Conservation (phyloP, 2,888 invertebrate species). For the Eupelmus urozonus region DNA sequence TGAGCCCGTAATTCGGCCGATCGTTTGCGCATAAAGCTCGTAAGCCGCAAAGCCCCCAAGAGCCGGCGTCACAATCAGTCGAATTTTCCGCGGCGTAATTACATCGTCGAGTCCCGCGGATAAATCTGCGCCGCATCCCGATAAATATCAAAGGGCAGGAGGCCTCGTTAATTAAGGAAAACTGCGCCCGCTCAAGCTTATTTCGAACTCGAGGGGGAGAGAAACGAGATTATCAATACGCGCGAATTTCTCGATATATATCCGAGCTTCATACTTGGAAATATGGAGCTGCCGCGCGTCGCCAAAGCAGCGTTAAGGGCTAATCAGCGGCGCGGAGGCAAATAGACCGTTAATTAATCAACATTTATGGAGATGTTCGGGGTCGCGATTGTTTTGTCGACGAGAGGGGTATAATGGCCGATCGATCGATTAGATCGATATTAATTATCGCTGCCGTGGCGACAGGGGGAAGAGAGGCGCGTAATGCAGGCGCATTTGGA, state of each 20-base stretch:
- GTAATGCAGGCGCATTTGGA: constrained; percentile 18
- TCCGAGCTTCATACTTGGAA: background rate
- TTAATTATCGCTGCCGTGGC: constrained; percentile 39
- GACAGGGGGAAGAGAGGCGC: no score
- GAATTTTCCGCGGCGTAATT: constrained; percentile 19
- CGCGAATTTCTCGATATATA: no score
- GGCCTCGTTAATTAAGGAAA: constrained; percentile 45
- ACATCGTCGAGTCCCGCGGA: constrained; percentile 40
- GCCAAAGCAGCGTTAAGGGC: background rate
- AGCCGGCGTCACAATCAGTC: no score
- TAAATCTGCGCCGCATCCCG: constrained; percentile 28
- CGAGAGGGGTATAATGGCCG: constrained; percentile 12
- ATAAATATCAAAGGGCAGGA: constrained; percentile 34
- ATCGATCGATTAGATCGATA: constrained; percentile 48
- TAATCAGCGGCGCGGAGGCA: constrained; percentile 2
- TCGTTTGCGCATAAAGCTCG: no score
- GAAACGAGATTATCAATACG: background rate
- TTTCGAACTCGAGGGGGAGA: background rate
- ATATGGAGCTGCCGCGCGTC: no score
- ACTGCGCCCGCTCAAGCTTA: constrained; percentile 1
- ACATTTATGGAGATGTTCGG: constrained; percentile 43
- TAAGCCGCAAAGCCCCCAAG: no score
- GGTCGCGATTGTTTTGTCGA: constrained; percentile 41
- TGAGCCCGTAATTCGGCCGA: no score
- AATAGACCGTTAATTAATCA: constrained; percentile 49